Percentiles rank a stretch among this genome's conserved stretches.
phyloP scores from a whole-genome alignment of 1,140 invertebrate genomes.

The Drosophila micromelanica region DNA sequence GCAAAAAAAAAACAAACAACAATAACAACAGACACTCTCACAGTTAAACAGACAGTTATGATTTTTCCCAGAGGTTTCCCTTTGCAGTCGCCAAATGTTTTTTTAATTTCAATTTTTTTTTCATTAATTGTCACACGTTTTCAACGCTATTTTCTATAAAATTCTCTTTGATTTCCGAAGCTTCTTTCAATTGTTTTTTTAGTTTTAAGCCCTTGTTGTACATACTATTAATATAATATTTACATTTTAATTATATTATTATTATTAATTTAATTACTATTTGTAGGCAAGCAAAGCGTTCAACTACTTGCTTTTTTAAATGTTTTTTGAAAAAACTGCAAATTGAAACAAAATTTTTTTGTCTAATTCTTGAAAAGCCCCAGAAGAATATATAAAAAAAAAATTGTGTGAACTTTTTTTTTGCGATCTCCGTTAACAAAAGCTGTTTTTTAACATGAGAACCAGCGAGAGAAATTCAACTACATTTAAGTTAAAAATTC shows the following conservation, averaged over 20 bases:
- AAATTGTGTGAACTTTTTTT: slow-evolving; percentile 58
- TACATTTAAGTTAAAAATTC: slow-evolving; percentile 69
- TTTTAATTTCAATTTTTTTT: slow-evolving; percentile 8
- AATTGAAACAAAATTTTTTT: slow-evolving; percentile 49
- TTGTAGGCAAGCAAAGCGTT: slow-evolving; percentile 59
- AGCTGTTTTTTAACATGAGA: slow-evolving; percentile 11
- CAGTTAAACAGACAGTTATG: too few relatives aligned
- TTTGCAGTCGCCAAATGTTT: not conserved
- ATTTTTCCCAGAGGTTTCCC: too few relatives aligned
- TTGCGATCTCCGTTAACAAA: slow-evolving; percentile 27
- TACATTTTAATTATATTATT: slow-evolving; percentile 42
- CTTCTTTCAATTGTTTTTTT: slow-evolving; percentile 68
- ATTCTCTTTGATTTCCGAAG: slow-evolving; percentile 1
- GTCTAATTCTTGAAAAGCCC: slow-evolving; percentile 37
- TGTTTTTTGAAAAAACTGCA: slow-evolving; percentile 82
- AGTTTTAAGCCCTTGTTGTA: slow-evolving; percentile 75
- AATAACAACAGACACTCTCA: too few relatives aligned
- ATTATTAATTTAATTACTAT: slow-evolving; percentile 43
- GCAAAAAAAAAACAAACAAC: too few relatives aligned
- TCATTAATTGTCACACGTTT: slow-evolving; percentile 13
- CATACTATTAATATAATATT: slow-evolving; percentile 53
- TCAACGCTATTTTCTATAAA: slow-evolving; percentile 8
- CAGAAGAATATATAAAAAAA: slow-evolving; percentile 37
- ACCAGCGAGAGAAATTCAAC: slow-evolving; percentile 44
- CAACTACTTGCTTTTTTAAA: slow-evolving; percentile 68